Evolutionary conservation across 1,140 invertebrate species (phyloP).

Genomic region (Neodiprion lecontei): DNA sequence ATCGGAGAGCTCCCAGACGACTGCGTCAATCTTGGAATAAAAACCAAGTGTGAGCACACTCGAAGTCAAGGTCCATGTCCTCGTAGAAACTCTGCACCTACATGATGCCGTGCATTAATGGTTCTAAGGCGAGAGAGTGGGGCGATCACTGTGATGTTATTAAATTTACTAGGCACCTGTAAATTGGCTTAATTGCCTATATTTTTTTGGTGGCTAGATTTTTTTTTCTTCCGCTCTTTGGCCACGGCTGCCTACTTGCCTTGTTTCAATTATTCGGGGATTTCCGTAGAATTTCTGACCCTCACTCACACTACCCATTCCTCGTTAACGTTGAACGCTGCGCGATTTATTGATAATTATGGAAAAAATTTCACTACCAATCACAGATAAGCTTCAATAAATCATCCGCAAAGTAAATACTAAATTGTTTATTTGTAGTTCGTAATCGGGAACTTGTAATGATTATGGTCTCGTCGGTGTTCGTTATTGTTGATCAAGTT

Average conservation of each 20-base stretch:
- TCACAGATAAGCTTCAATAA: not conserved
- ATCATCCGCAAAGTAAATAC: not conserved
- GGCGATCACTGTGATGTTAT: not conserved
- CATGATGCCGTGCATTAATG: not conserved
- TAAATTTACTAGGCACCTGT: no score
- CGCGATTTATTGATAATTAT: no score
- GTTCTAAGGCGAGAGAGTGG: not conserved
- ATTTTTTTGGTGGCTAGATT: not conserved
- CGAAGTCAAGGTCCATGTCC: conserved; percentile 1
- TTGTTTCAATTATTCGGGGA: not conserved
- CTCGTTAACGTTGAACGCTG: not conserved
- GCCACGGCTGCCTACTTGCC: no score
- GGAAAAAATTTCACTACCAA: not conserved
- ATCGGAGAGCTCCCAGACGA: not conserved
- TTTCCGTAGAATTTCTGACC: not conserved
- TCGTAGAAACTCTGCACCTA: not conserved
- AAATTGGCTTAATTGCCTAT: not conserved
- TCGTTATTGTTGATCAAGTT: no score
- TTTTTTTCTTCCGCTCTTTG: not conserved
- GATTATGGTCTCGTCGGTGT: no score
- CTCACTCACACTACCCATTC: not conserved
- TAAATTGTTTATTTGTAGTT: not conserved
- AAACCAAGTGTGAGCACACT: not conserved
- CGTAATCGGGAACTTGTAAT: no score
- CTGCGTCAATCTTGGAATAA: conserved; percentile 6